phyloP scores from a whole-genome alignment of 1,140 invertebrate genomes.

The Pseudomyrmex dendroicus region DNA sequence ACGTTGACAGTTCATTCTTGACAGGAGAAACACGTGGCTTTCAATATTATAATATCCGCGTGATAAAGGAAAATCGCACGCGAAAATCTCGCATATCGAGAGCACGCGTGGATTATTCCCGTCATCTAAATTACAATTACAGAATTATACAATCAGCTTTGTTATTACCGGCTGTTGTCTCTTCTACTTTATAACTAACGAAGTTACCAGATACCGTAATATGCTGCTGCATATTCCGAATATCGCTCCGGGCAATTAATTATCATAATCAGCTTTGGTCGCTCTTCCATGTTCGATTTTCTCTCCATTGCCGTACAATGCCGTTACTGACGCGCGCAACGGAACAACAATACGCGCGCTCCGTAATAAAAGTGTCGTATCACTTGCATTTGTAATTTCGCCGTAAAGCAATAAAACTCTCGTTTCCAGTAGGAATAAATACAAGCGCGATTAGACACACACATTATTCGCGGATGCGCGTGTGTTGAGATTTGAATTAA shows the following conservation, averaged over 20 bases:
- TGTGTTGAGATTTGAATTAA: too few species aligned
- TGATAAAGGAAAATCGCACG: too few species aligned
- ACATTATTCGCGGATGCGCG: too few species aligned
- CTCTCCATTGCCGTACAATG: slow-evolving; percentile 9
- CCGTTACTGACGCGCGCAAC: neutral
- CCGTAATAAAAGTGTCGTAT: neutral
- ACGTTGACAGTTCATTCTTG: too few species aligned
- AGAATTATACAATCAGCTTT: slow-evolving; percentile 8
- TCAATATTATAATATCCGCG: too few species aligned
- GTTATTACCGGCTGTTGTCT: slow-evolving; percentile 27
- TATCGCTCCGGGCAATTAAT: slow-evolving; percentile 65
- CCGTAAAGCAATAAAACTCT: neutral
- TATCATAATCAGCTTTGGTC: slow-evolving; percentile 69
- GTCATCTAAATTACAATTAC: neutral
- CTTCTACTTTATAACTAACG: slow-evolving; percentile 45
- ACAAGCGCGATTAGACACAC: neutral
- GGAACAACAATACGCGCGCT: neutral
- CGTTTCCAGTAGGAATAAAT: neutral
- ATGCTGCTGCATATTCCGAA: slow-evolving; percentile 37
- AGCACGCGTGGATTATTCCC: neutral
- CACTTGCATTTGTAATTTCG: neutral
- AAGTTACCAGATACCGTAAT: slow-evolving; percentile 51
- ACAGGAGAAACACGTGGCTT: too few species aligned
- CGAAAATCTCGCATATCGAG: neutral
- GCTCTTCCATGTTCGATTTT: slow-evolving; percentile 50